Percentiles rank a stretch among this genome's conserved stretches.
Conservation (phyloP, 2,888 invertebrate genomes). For the Proisotoma minuta region DNA sequence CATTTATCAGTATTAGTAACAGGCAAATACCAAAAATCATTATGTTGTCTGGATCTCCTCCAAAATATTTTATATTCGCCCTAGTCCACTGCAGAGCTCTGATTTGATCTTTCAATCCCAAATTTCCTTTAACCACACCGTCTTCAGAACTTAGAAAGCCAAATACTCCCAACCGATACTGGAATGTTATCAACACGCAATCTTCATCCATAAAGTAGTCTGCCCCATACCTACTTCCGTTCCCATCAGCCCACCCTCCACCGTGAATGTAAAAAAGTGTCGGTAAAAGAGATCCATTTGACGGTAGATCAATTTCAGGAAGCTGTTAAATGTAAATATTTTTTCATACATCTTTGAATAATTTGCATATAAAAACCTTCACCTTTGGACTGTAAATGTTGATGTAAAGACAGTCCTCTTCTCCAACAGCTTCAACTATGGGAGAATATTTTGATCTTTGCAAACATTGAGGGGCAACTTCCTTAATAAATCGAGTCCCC, state of each 20-base stretch:
- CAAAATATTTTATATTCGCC: constrained; percentile 24
- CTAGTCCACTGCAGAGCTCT: not conserved
- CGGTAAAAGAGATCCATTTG: not conserved
- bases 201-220: constrained; percentile 38
- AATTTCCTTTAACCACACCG: constrained; percentile 21
- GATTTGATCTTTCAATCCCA: constrained; percentile 20
- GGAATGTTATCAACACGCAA: constrained; percentile 27
- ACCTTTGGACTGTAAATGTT: constrained; percentile 20
- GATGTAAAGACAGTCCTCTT: constrained; percentile 29
- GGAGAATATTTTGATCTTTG: constrained; percentile 26
- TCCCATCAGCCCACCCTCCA: constrained; percentile 22
- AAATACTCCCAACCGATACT: constrained; percentile 11
- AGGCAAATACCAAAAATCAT: constrained; percentile 26
- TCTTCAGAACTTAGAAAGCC: constrained; percentile 32
- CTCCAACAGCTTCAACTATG: constrained; percentile 15
- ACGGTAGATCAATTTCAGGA: too few species aligned
- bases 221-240: constrained; percentile 32
- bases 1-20: not conserved
- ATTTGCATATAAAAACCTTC: too few species aligned
- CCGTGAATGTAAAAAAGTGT: constrained; percentile 19
- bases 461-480: constrained; percentile 28
- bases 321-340: not conserved
- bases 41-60: constrained; percentile 23
- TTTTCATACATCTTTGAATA: not conserved
- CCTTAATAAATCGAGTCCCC: constrained; percentile 12